Base-by-base conservation (phyloP, 1,140 invertebrate species). In the Drosophila arawakana region DNA sequence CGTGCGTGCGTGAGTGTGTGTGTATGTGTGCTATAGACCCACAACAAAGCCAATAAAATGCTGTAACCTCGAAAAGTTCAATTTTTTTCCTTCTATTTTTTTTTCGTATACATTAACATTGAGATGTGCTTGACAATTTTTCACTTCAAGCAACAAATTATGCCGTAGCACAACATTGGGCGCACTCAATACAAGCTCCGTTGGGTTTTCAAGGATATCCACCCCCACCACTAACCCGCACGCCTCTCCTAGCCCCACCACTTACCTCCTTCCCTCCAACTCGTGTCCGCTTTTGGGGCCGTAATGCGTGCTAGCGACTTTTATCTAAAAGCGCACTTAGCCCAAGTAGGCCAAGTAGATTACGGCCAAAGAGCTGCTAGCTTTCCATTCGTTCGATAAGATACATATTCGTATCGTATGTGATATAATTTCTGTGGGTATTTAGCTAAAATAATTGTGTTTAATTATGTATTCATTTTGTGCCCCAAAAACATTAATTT, bases 301-400 rank as follows among this genome's bases (percentile, higher is more conserved):
- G 57, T 77, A 69, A 78, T 89, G 84, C 84, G 83, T 86, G 84
- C 82, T 52, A 78, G 82, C 84, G 84, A 89, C 77, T 86, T 71
- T 89, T 88, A 88, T 89, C 80, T 88, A 89, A 88, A 88, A 88
- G 83, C 83, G 73, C 83, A 88, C 83, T 88, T 88, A 88, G 84
- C 73, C 83, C 80, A 88, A 88, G 83, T 88, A 89, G 83, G 84
- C 83, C 83, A 88, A 88, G 83, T 88, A 88, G 84, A 88, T 88
- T 89, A 88, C 66, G 69, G 43, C 80, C 72, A 47, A 66, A 77
- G 83, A 74, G 80, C 77, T 81, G 70, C 78, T 76, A 41, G 50
- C 46, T 73, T 73, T 7, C 61, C 25, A 41, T 8, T 49, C 25
- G 46, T 21, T 50, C 25, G 25, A 30, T 30, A 30, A 30, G 25